Evolutionary conservation across 2,888 invertebrate species (phyloP), one percentile per base, ranked within the genome.

Genomic region (Sympetrum striolatum): DNA sequence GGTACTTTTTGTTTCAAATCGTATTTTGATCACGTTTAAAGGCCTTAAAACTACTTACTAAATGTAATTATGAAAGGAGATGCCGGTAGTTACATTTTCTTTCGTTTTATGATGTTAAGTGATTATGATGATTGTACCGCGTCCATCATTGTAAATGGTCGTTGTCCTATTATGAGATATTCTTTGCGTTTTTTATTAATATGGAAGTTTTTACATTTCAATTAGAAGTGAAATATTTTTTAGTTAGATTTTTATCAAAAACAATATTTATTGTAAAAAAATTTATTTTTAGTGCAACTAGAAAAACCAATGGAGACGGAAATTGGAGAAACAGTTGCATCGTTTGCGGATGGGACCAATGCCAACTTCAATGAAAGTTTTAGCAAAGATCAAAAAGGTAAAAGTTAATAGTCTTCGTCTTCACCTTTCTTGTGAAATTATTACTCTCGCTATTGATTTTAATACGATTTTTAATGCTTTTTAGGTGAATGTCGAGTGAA

Each of bases 401-500:
- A 80, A 90, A 31, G 90, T 64, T n/a, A 73, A 48, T 90, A 53
- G 39, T 91, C 22, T 53, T 80, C 80, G 90, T 90, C 81, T 91
- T 64, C 81, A 80, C 82, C 80, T 80, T 53, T 91, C 60, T 58
- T 90, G n/a, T 31, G 35, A 37, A 64, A 25, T 37, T 48, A 31
- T 31, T 25, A 12, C 15, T 86, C 6, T 44, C 81, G 91, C 64
- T 25, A 39, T 90, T 25, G 82, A 60, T 80, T 81, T 91, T 86
- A 48, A 91, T 90, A 12, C 22, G 15, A 53, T 53, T 80, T 39
- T 90, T 91, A 90, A 81, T 91, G 79, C 91, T 48, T 93, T 93
- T 73, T 92, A 94, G 94, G 93, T 92, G 92, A 92, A 91, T 92
- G 93, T 91, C 94, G 94, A 92, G 93, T 93, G 91, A 94, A 94